These are phyloP conservation scores for Rhadina sibilatrix DNA, from an alignment of 2,113 vertebrate genomes.

Conservation along the genomic window DNA sequence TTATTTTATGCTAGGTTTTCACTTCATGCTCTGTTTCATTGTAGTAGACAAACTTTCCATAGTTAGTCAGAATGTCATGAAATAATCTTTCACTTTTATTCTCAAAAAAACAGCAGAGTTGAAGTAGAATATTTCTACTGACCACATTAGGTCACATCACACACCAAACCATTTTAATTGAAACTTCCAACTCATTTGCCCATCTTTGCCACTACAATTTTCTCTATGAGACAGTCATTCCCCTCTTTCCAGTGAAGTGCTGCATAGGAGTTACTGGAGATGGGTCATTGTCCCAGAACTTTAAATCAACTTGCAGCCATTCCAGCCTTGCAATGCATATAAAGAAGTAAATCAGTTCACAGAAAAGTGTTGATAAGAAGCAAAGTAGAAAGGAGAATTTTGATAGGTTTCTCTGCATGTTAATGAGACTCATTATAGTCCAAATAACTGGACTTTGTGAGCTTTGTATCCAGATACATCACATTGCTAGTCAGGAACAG, in stretches of 20 bases:
- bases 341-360: neutral
- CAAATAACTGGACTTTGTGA: neutral
- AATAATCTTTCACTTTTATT: neutral
- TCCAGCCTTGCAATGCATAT: neutral
- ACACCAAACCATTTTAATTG: neutral
- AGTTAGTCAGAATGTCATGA: neutral
- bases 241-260: neutral
- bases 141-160: neutral
- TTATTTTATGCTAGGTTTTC: neutral
- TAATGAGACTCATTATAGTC: neutral
- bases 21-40: neutral
- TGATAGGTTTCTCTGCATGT: neutral
- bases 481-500: neutral
- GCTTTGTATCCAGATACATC: neutral
- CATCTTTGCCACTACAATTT: neutral
- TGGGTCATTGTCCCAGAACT: neutral
- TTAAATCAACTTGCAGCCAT: neutral
- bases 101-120: fast-evolving
- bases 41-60: neutral
- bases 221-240: neutral
- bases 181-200: neutral
- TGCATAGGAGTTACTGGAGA: neutral
- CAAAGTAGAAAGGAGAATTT: neutral
- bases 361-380: neutral
- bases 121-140: neutral